Evolutionary conservation across 1,140 invertebrate species (phyloP).

Genomic region (Ceratoteleas bidentatus): DNA sequence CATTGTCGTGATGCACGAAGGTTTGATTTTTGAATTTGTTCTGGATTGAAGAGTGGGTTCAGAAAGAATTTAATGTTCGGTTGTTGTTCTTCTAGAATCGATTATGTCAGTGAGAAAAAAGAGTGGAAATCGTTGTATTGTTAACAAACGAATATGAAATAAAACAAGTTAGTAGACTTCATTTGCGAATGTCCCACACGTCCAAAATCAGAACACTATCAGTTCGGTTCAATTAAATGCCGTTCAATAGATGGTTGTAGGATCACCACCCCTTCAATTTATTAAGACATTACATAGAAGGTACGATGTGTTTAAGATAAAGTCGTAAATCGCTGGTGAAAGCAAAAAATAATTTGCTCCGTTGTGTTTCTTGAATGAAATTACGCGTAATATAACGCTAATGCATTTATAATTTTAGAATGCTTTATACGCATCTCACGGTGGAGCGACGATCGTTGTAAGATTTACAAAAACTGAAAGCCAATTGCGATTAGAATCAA

Average conservation of each 20-base stretch:
- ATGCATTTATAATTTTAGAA: slow-evolving; percentile 42
- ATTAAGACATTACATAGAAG: slow-evolving; percentile 40
- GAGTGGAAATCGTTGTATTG: no score
- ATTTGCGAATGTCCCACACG: no score
- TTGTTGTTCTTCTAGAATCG: background rate
- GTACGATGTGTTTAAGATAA: slow-evolving; percentile 32
- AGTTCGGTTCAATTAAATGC: slow-evolving; percentile 40
- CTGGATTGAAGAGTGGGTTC: background rate
- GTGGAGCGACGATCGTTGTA: background rate
- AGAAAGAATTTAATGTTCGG: slow-evolving; percentile 4
- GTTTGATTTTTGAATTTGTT: no score
- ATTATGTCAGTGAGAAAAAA: no score
- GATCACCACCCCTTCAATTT: slow-evolving; percentile 29
- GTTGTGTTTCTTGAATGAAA: slow-evolving; percentile 33
- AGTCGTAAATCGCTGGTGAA: slow-evolving; percentile 44
- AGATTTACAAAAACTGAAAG: background rate
- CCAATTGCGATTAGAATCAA: background rate
- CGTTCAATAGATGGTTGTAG: slow-evolving; percentile 10
- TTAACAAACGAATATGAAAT: no score
- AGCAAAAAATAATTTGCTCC: slow-evolving; percentile 25
- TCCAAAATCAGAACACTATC: no score
- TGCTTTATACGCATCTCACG: slow-evolving; percentile 5
- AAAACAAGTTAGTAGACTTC: no score
- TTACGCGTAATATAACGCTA: slow-evolving; percentile 34
- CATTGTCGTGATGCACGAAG: background rate